Evolutionary conservation across 2,113 vertebrate species (phyloP).

Genomic region (Zootoca vivipara): DNA sequence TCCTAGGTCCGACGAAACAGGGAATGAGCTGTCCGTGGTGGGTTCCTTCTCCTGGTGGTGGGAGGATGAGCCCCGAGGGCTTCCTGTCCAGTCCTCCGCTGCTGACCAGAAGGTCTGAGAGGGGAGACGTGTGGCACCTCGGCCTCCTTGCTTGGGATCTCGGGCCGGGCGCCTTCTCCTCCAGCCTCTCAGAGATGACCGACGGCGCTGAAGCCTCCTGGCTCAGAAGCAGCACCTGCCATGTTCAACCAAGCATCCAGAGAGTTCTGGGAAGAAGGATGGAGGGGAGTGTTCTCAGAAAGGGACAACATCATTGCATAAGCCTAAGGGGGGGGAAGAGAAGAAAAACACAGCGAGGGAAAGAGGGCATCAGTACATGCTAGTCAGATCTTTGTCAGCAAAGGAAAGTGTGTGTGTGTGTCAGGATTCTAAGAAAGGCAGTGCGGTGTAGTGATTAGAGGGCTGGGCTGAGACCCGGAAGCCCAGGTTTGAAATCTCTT

Average conservation of each 20-base stretch:
- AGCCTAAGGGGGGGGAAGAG: slow-evolving; percentile 78
- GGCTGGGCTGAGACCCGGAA: too few species aligned
- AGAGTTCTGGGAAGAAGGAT: slow-evolving; percentile 91
- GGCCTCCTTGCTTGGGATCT: slow-evolving; percentile 55
- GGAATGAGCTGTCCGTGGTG: not conserved
- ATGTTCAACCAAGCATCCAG: slow-evolving; percentile 98
- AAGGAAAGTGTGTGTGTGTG: too few species aligned
- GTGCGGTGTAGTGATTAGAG: too few species aligned
- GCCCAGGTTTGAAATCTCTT: too few species aligned
- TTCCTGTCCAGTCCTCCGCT: slow-evolving; percentile 60
- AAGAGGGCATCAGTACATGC: not conserved
- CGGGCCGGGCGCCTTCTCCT: slow-evolving; percentile 50
- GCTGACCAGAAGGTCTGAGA: slow-evolving; percentile 61
- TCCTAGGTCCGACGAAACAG: slow-evolving; percentile 46
- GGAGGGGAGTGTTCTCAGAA: slow-evolving; percentile 94
- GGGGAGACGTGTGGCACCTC: slow-evolving; percentile 41
- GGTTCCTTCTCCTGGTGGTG: slow-evolving; percentile 49
- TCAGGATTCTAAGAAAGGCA: not conserved
- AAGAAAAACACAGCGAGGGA: slow-evolving; percentile 25
- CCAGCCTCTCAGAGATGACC: slow-evolving; percentile 90
- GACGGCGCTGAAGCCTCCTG: slow-evolving; percentile 93
- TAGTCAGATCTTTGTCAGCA: not conserved
- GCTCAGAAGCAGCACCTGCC: slow-evolving; percentile 89
- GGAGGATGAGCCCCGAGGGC: slow-evolving; percentile 51
- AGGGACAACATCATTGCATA: slow-evolving; percentile 99